A percentile compares a stretch with the other conserved stretches of the same genome.
These are phyloP conservation scores for Tachina fera DNA, from an alignment of 2,888 invertebrate genomes.

Conservation along the genomic window DNA sequence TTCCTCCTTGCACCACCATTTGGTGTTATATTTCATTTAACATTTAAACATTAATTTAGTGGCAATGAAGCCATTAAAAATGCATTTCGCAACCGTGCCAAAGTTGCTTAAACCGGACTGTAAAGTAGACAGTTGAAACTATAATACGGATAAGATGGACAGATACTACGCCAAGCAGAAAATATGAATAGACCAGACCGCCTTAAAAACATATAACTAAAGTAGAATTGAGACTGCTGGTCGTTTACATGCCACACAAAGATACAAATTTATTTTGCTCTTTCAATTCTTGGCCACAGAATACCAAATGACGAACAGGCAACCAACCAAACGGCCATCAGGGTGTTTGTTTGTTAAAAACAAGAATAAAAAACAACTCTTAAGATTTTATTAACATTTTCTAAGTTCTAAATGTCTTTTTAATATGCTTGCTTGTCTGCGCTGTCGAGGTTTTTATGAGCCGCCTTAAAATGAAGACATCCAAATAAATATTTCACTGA, in stretches of 20 bases:
- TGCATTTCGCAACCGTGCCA: conserved; percentile 66
- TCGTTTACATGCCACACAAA: background rate
- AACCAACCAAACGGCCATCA: background rate
- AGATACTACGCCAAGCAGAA: conserved; percentile 1
- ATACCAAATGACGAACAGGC: conserved; percentile 3
- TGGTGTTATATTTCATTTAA: background rate
- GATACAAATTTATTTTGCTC: background rate
- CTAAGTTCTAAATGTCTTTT: background rate
- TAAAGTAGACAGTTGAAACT: conserved; percentile 41
- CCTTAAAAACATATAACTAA: conserved; percentile 29
- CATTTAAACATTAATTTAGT: conserved; percentile 39
- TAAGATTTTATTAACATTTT: conserved; percentile 2
- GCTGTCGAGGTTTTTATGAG: background rate
- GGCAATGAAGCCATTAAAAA: conserved; percentile 71
- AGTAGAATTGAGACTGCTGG: conserved; percentile 18
- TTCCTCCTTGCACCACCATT: conserved; percentile 1
- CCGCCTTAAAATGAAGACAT: conserved; percentile 1
- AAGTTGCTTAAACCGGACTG: conserved; percentile 40
- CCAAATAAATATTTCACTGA: background rate
- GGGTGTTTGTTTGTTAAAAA: background rate
- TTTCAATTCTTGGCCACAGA: conserved; percentile 22
- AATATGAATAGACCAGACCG: conserved; percentile 25
- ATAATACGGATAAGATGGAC: conserved; percentile 35
- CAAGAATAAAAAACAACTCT: background rate
- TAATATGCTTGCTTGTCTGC: background rate